phyloP scores from a whole-genome alignment of 2,888 invertebrate genomes.

The Leucophenga maculata region DNA sequence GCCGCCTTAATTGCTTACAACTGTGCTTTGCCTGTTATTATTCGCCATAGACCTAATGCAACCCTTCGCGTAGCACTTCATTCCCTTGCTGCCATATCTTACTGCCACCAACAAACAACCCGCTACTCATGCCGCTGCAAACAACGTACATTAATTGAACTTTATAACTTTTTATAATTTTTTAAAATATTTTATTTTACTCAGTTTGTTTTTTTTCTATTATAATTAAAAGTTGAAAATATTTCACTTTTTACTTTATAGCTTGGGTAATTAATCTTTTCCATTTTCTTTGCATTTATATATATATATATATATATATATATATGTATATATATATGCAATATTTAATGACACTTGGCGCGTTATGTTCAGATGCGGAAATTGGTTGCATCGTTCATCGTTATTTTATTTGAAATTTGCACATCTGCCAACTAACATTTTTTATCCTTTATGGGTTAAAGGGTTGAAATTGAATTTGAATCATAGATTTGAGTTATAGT shows the following conservation, averaged over 20 bases:
- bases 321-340: neutral
- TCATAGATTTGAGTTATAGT: too few relatives aligned
- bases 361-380: too few relatives aligned
- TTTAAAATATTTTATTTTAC: neutral
- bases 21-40: neutral
- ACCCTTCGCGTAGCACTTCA: neutral
- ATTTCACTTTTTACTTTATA: constrained; percentile 4
- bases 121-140: neutral
- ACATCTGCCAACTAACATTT: too few relatives aligned
- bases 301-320: neutral
- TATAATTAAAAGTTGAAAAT: neutral
- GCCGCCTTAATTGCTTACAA: neutral
- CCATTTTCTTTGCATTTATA: constrained; percentile 1
- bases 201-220: too few relatives aligned
- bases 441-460: too few relatives aligned
- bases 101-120: neutral
- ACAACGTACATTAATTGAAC: constrained; percentile 12
- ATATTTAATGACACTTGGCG: too few relatives aligned
- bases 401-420: too few relatives aligned
- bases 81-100: neutral
- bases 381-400: too few relatives aligned
- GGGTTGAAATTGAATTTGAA: too few relatives aligned
- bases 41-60: neutral
- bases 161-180: constrained; percentile 6
- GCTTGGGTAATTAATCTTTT: constrained; percentile 29